phyloP scores from a whole-genome alignment of 2,797 vertebrate species.

The Halcyon badia region DNA sequence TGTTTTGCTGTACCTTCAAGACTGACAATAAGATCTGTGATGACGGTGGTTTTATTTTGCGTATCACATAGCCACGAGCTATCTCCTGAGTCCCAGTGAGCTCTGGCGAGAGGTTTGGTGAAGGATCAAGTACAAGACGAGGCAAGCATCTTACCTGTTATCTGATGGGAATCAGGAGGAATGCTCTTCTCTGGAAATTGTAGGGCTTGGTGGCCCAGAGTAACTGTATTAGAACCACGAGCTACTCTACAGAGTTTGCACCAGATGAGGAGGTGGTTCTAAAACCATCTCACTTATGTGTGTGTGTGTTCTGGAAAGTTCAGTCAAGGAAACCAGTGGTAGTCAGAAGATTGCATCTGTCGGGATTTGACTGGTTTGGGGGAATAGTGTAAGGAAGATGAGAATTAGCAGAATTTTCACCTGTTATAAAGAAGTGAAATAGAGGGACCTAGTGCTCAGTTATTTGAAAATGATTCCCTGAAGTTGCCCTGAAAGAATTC shows the following conservation, averaged over 20 bases:
- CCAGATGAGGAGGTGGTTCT: not conserved
- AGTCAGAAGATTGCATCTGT: not conserved
- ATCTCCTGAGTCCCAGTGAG: not conserved
- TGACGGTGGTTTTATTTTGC: not conserved
- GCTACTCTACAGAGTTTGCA: not conserved
- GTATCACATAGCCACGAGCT: not conserved
- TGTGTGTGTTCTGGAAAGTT: not conserved
- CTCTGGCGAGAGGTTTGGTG: not conserved
- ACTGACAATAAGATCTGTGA: not conserved
- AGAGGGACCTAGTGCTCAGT: not conserved
- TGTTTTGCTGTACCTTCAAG: not conserved
- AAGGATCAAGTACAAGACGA: not conserved
- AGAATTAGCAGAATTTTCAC: not conserved
- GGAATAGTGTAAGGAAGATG: not conserved
- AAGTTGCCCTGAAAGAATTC: not conserved
- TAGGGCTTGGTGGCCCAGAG: not conserved
- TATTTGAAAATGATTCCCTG: not conserved
- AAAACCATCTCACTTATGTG: fast-evolving
- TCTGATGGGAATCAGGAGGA: not conserved
- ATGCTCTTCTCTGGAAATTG: not conserved
- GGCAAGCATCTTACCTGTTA: not conserved
- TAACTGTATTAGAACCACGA: not conserved
- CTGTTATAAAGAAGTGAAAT: not conserved
- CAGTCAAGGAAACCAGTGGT: too few species aligned
- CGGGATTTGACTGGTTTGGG: not conserved